phyloP scores from a whole-genome alignment of 2,888 invertebrate genomes.

The Sinhomidia bicolor region DNA sequence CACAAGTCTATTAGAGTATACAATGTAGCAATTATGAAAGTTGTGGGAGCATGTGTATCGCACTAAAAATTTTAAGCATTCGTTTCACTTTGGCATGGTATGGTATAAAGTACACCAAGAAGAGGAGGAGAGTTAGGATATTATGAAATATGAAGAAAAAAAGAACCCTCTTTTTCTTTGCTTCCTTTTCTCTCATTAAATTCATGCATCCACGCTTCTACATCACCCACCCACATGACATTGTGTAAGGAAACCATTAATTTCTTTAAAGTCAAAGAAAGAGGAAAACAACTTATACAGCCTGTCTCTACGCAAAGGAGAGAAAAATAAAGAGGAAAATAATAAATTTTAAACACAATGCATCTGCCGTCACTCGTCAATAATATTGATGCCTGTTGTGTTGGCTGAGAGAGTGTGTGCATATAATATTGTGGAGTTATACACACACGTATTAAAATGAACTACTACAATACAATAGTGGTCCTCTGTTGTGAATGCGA shows the following conservation, averaged over 20 bases:
- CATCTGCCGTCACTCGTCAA: constrained; percentile 52
- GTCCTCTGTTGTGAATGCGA: neutral
- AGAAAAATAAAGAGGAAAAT: neutral
- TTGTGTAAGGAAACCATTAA: constrained; percentile 57
- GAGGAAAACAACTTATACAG: neutral
- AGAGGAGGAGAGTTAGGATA: neutral
- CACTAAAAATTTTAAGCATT: neutral
- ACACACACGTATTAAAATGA: neutral
- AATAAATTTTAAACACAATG: constrained; percentile 3
- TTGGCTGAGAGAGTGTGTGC: neutral
- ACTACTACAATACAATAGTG: neutral
- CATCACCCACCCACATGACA: constrained; percentile 58
- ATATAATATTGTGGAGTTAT: neutral
- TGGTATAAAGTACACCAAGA: neutral
- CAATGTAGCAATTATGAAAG: constrained; percentile 48
- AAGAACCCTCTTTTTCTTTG: constrained; percentile 1
- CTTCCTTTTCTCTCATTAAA: constrained; percentile 46
- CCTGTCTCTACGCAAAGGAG: neutral
- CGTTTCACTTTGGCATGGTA: neutral
- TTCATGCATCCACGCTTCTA: constrained; percentile 45
- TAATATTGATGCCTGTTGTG: constrained; percentile 7
- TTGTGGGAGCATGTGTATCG: constrained; percentile 15
- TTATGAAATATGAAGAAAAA: constrained; percentile 5
- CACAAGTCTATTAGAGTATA: constrained; percentile 55
- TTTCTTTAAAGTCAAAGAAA: constrained; percentile 50